Base-by-base conservation (phyloP, 1,140 invertebrate species). In the Drosophila ogumai region DNA sequence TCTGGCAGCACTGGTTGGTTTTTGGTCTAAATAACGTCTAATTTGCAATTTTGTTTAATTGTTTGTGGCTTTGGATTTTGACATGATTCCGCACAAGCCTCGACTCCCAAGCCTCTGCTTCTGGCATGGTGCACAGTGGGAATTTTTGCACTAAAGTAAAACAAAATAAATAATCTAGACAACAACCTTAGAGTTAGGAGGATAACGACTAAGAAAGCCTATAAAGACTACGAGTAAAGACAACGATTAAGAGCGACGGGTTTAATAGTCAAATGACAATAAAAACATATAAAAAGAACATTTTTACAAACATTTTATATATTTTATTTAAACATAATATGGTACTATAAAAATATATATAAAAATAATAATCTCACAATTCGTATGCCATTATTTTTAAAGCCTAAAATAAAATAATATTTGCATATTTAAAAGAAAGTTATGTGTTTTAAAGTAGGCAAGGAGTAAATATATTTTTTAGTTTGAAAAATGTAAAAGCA, bases 11-110 rank as follows among this genome's bases (percentile, higher is more conserved):
- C 59, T 56, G 49, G 56, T 68, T 76, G 61, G 65, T 71, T 84
- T 79, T 79, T 80, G 84, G 77, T 88, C 85, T 82, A 87, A 80
- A 87, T 87, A 82, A 87, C 76, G 80, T 80, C 80, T 90, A 90
- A 90, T 90, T 90, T 90, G 85, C 85, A 90, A 90, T 90, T 90
- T 90, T 85, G 85, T 85, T 90, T 90, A 90, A 90, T 90, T 90
- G 85, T 90, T 90, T 90, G 86, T 66, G 85, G 85, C 74, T 90
- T 85, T 81, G 86, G 85, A 85, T 85, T 90, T 81, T 69, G 86
- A 81, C 85, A 90, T 90, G 79, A 90, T 73, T 84, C 78, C 56
- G 34, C 50, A 25, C 75, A 78, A 58, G 19, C 13, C 61, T 19
- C n/a, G 56, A 31, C 63, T n/a, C 32, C 43, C 32, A 22, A 15